A percentile compares a stretch with the other conserved stretches of the same genome.
Evolutionary conservation across 2,797 vertebrate species (phyloP).

Genomic region (Kryptopterus vitreolus): DNA sequence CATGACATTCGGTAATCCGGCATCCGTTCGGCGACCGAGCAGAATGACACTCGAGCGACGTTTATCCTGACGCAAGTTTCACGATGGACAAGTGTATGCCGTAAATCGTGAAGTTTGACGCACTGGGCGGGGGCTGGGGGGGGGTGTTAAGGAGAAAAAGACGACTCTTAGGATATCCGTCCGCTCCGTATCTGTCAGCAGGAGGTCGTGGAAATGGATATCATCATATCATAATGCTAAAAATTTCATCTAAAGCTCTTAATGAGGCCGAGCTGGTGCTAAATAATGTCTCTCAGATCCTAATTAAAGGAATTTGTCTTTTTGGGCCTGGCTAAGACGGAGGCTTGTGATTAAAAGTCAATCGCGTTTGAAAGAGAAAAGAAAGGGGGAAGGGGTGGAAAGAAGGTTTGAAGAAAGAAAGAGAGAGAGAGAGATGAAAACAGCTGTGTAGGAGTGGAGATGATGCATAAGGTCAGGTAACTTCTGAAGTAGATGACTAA

Average conservation of each 20-base stretch:
- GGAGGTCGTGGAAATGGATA: conserved; percentile 88
- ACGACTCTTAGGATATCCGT: conserved; percentile 82
- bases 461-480: conserved; percentile 46
- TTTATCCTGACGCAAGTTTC: conserved; percentile 37
- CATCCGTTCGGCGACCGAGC: conserved; percentile 64
- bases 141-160: conserved; percentile 73
- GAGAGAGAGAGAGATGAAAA: conserved; percentile 27
- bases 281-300: conserved; percentile 89
- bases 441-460: conserved; percentile 31
- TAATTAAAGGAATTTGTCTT: conserved; percentile 98
- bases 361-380: conserved; percentile 49
- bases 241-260: conserved; percentile 95
- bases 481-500: conserved; percentile 39
- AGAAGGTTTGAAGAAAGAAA: conserved; percentile 28
- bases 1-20: conserved; percentile 50
- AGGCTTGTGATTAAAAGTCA: conserved; percentile 71
- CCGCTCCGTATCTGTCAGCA: conserved; percentile 90
- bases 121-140: conserved; percentile 85
- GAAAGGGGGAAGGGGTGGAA: conserved; percentile 42
- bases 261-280: conserved; percentile 89
- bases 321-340: conserved; percentile 85
- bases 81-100: conserved; percentile 68
- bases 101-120: conserved; percentile 90
- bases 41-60: conserved; percentile 66
- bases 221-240: conserved; percentile 96